These are phyloP conservation scores for Vanessa cardui DNA, from an alignment of 2,888 invertebrate genomes.

Conservation along the genomic window DNA sequence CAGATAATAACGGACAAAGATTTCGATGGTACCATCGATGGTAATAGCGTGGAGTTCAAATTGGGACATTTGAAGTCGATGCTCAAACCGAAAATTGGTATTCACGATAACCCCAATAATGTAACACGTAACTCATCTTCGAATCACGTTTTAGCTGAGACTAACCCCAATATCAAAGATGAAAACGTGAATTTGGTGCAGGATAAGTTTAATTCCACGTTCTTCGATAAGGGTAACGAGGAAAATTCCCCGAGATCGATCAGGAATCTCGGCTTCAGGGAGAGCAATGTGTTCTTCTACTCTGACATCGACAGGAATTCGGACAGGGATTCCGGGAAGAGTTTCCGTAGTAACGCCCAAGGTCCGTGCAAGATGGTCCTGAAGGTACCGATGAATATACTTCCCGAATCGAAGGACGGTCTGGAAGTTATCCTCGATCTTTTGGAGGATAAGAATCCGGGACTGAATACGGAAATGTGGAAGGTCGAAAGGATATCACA, in stretches of 20 bases:
- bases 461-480: conserved; percentile 70
- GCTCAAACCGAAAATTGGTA: conserved; percentile 57
- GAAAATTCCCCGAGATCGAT: conserved; percentile 24
- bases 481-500: conserved; percentile 53
- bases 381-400: conserved; percentile 60
- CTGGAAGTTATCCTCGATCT: conserved; percentile 67
- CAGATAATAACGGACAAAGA: conserved; percentile 60
- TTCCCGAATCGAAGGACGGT: conserved; percentile 67
- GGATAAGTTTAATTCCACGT: conserved; percentile 3
- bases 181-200: conserved; percentile 8
- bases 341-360: conserved; percentile 22
- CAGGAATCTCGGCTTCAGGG: conserved; percentile 24
- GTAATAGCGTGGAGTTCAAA: conserved; percentile 59
- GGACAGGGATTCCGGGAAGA: conserved; percentile 42
- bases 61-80: conserved; percentile 68
- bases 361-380: conserved; percentile 58
- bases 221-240: conserved; percentile 18
- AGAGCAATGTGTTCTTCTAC: conserved; percentile 34
- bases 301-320: conserved; percentile 32
- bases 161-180: neutral
- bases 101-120: conserved; percentile 55
- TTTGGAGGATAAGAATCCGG: conserved; percentile 71
- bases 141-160: conserved; percentile 11
- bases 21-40: conserved; percentile 60
- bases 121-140: neutral